A percentile compares a stretch with the other conserved stretches of the same genome.
Conservation (phyloP, 2,888 invertebrate species). For the Acrobasis consociella region DNA sequence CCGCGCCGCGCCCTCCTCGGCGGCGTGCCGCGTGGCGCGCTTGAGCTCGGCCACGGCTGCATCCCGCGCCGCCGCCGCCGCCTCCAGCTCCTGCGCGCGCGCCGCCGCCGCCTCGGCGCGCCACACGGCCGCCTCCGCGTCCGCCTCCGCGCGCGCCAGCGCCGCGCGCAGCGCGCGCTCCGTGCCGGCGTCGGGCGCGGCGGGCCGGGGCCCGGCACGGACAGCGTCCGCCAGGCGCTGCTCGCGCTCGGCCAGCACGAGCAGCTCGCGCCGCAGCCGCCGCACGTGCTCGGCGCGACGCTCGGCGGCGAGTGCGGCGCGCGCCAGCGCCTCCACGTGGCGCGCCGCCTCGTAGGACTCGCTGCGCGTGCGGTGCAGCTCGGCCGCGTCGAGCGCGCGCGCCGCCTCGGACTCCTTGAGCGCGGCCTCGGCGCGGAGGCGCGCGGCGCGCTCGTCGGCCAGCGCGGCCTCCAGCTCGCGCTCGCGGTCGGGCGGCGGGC, state of each 20-base stretch:
- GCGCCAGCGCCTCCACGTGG: conserved; percentile 62
- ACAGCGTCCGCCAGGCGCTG: conserved; percentile 52
- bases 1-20: conserved; percentile 84
- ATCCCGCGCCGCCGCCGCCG: conserved; percentile 54
- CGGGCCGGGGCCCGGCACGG: conserved; percentile 37
- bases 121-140: conserved; percentile 66
- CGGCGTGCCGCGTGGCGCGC: conserved; percentile 73
- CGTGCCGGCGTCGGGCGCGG: conserved; percentile 30
- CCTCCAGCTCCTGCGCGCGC: conserved; percentile 77
- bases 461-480: conserved; percentile 40
- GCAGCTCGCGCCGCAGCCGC: conserved; percentile 69
- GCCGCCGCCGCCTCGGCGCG: conserved; percentile 70
- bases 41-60: conserved; percentile 71
- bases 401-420: conserved; percentile 71
- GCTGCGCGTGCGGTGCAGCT: conserved; percentile 63
- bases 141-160: conserved; percentile 62
- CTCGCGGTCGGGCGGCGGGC: conserved; percentile 42
- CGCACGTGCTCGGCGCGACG: conserved; percentile 69
- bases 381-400: conserved; percentile 61
- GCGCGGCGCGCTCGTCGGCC: conserved; percentile 50
- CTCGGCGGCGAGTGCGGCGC: conserved; percentile 62
- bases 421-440: conserved; percentile 59
- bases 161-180: conserved; percentile 51
- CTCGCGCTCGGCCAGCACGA: conserved; percentile 68
- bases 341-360: conserved; percentile 65